A percentile compares a stretch with the other conserved stretches of the same genome.
phyloP scores from a whole-genome alignment of 1,140 invertebrate genomes.

The Solenopsis invicta region DNA sequence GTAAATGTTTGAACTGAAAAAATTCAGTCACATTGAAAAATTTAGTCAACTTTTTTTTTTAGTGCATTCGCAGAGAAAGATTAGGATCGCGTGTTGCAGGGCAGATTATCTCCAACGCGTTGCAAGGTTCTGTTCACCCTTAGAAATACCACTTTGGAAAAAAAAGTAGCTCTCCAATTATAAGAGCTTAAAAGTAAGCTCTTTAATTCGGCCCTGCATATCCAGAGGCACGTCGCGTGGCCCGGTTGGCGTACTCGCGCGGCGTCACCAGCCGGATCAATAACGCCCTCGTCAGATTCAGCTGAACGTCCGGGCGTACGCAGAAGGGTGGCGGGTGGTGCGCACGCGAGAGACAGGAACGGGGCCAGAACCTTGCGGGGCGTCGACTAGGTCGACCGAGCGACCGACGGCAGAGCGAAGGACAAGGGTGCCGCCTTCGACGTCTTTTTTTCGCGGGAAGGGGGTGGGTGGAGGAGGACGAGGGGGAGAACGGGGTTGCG shows the following conservation, averaged over 20 bases:
- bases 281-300: constrained; percentile 66
- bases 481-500: neutral
- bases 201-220: constrained; percentile 21
- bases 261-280: constrained; percentile 68
- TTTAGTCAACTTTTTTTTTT: neutral
- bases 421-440: constrained; percentile 29
- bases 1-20: too few relatives aligned
- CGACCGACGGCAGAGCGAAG: neutral
- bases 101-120: neutral
- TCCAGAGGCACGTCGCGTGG: constrained; percentile 53
- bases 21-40: too few relatives aligned
- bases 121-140: neutral
- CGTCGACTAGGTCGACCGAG: constrained; percentile 39
- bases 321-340: constrained; percentile 41
- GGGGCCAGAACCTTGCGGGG: constrained; percentile 35
- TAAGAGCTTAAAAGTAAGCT: neutral
- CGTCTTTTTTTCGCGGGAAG: neutral
- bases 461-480: neutral
- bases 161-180: neutral
- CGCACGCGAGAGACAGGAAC: constrained; percentile 46
- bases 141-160: neutral
- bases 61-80: neutral
- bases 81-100: neutral
- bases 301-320: constrained; percentile 65
- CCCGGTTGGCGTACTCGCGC: constrained; percentile 71